phyloP scores from a whole-genome alignment of 2,113 vertebrate species.

The Phainopepla nitens region DNA sequence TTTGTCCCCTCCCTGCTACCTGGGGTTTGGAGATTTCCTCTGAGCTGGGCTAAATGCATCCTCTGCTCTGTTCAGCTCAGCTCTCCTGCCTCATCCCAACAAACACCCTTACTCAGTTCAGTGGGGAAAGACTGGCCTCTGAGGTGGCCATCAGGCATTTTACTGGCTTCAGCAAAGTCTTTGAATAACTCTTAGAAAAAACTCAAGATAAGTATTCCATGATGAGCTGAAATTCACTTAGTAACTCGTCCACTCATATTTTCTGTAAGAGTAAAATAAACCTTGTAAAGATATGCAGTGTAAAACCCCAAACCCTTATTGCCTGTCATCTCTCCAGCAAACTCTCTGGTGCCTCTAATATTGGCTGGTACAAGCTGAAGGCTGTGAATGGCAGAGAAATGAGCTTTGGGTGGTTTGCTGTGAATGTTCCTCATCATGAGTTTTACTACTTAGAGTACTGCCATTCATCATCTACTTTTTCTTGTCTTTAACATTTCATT shows the following conservation, averaged over 20 bases:
- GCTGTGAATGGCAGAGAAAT: not conserved
- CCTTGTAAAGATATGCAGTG: not conserved
- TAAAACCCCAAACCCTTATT: not conserved
- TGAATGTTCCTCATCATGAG: not conserved
- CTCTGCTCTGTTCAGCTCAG: not conserved
- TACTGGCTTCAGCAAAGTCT: not conserved
- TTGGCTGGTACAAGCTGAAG: accelerated
- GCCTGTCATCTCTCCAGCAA: not conserved
- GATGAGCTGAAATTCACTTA: not conserved
- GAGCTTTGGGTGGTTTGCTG: not conserved
- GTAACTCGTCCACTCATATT: accelerated
- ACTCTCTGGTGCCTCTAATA: not conserved
- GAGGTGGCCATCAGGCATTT: not conserved
- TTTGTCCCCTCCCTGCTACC: not conserved
- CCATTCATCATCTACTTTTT: not conserved
- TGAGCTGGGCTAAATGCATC: not conserved
- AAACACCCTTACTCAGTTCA: not conserved
- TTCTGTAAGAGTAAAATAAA: not conserved
- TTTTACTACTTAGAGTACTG: not conserved
- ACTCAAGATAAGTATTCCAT: not conserved
- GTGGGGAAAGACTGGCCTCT: not conserved
- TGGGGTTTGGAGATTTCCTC: not conserved
- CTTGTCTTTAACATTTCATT: not conserved
- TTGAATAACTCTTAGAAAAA: not conserved
- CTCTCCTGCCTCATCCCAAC: accelerated